These are phyloP conservation scores for Galemys pyrenaicus DNA, from an alignment of 2,113 vertebrate genomes.

Conservation along the genomic window DNA sequence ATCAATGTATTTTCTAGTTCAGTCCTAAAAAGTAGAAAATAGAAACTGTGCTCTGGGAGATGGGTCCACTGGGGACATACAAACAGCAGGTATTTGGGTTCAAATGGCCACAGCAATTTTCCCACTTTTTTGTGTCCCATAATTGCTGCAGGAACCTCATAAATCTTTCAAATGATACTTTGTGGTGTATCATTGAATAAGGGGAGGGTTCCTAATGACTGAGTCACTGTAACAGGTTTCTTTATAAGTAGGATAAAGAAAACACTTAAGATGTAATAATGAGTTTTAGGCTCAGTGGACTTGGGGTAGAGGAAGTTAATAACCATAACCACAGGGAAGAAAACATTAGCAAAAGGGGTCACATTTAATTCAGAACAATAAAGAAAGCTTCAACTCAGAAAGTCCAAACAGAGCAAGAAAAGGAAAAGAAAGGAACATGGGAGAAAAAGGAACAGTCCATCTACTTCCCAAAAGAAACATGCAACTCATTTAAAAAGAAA, in stretches of 20 bases:
- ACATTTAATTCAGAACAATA: conserved; percentile 57
- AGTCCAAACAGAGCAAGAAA: background rate
- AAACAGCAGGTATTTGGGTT: conserved; percentile 46
- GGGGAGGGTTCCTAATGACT: conserved; percentile 68
- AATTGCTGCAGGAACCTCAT: conserved; percentile 59
- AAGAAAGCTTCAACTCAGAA: background rate
- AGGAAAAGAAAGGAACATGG: background rate
- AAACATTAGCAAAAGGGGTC: conserved; percentile 35
- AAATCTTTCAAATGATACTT: conserved; percentile 59
- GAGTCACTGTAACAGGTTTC: conserved; percentile 2
- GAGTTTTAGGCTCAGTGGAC: conserved; percentile 62
- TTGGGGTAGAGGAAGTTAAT: conserved; percentile 61
- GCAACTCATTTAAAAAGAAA: background rate
- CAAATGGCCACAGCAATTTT: conserved; percentile 53
- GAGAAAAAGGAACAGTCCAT: background rate
- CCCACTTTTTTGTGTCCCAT: conserved; percentile 38
- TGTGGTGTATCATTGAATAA: background rate
- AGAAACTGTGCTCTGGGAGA: conserved; percentile 18
- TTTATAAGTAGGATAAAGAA: conserved; percentile 51
- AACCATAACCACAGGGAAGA: conserved; percentile 54
- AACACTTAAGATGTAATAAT: conserved; percentile 72
- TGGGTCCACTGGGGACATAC: background rate
- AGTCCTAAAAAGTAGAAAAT: conserved; percentile 41
- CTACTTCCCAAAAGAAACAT: background rate
- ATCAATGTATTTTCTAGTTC: conserved; percentile 66